A percentile compares a stretch with the other conserved stretches of the same genome.
Conservation (phyloP, 2,888 invertebrate genomes). For the Hedychridium roseum region DNA sequence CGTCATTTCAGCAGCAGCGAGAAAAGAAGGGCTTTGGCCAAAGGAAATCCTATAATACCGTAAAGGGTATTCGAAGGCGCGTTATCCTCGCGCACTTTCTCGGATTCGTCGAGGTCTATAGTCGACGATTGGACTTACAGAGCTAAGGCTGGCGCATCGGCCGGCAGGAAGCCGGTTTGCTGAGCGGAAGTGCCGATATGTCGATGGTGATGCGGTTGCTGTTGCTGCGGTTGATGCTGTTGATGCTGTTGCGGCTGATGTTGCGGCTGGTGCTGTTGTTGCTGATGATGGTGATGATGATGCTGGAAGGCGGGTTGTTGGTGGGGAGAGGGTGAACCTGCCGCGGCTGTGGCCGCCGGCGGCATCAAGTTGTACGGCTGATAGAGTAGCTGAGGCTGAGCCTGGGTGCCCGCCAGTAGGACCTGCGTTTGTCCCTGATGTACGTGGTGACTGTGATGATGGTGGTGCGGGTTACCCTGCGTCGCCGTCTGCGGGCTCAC, state of each 20-base stretch:
- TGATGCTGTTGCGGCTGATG: constrained; percentile 20
- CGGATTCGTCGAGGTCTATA: no score
- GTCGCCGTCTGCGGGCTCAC: constrained; percentile 63
- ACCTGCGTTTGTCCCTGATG: constrained; percentile 53
- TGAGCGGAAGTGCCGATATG: constrained; percentile 37
- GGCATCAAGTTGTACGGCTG: constrained; percentile 61
- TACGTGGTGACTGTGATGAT: constrained; percentile 32
- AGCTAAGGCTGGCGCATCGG: constrained; percentile 38
- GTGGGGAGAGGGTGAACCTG: constrained; percentile 46
- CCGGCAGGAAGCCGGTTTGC: constrained; percentile 40
- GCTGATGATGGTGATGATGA: constrained; percentile 34
- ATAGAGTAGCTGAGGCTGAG: constrained; percentile 57
- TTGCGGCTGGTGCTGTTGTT: constrained; percentile 10
- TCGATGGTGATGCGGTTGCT: constrained; percentile 30
- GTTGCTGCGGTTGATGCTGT: constrained; percentile 30
- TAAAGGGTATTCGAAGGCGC: no score
- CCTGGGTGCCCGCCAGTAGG: constrained; percentile 41
- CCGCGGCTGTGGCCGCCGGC: constrained; percentile 20
- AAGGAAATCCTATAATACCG: not conserved
- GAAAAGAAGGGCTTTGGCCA: no score
- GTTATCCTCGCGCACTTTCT: no score
- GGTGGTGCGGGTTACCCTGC: constrained; percentile 56
- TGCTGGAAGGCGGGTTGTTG: constrained; percentile 47
- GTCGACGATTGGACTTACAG: constrained; percentile 52
- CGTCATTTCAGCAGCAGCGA: no score